Evolutionary conservation across 2,797 vertebrate species (phyloP).

Genomic region (Macropus fuliginosus): DNA sequence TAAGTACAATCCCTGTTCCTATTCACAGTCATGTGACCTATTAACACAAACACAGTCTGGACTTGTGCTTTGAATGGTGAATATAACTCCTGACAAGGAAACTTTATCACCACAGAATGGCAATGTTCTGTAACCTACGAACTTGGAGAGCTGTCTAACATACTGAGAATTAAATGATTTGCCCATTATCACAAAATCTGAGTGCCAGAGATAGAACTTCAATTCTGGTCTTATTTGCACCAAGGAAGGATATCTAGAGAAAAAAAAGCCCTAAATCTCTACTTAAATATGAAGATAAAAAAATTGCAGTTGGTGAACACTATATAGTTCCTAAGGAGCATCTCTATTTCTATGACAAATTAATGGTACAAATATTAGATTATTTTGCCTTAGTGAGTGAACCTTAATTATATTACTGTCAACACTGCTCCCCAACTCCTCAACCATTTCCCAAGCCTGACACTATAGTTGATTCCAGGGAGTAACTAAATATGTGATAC

Average conservation of each 20-base stretch:
- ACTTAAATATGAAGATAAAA: neutral
- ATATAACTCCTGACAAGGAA: neutral
- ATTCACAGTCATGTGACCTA: neutral
- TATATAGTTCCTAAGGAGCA: neutral
- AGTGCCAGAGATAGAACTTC: neutral
- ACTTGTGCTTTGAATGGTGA: neutral
- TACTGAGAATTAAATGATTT: neutral
- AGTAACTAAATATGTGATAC: neutral
- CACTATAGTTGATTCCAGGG: neutral
- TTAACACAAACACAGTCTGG: neutral
- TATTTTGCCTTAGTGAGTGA: constrained; percentile 25
- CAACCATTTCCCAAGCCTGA: neutral
- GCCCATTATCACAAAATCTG: neutral
- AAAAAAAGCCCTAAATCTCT: constrained; percentile 10
- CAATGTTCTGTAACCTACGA: neutral
- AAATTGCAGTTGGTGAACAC: neutral
- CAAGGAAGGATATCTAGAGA: neutral
- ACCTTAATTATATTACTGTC: constrained; percentile 16
- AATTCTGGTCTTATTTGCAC: neutral
- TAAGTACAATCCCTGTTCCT: neutral
- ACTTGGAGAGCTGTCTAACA: neutral
- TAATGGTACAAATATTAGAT: constrained; percentile 23
- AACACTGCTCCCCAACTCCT: neutral
- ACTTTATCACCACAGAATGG: neutral
- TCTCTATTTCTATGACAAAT: constrained; percentile 11